Percentiles rank a stretch among this genome's conserved stretches.
These are phyloP conservation scores for Dendroctonus ponderosae DNA, from an alignment of 1,140 invertebrate genomes.

Conservation along the genomic window DNA sequence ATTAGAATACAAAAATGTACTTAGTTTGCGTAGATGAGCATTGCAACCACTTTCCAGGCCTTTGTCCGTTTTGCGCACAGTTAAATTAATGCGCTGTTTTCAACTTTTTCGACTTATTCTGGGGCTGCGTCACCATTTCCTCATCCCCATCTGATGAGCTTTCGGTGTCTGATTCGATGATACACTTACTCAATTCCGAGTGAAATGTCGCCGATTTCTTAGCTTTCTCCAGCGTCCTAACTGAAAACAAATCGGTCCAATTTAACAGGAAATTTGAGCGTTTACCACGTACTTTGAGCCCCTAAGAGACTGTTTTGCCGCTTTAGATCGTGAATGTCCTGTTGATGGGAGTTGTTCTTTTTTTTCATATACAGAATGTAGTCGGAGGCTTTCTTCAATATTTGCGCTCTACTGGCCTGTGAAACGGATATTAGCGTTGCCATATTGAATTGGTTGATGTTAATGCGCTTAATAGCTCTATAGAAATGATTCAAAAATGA, in stretches of 20 bases:
- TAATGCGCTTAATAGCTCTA: not conserved
- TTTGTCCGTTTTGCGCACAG: no score
- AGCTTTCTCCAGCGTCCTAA: slow-evolving; percentile 69
- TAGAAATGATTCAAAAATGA: slow-evolving; percentile 23
- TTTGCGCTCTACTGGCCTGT: slow-evolving; percentile 95
- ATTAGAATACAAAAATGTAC: no score
- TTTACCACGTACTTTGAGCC: slow-evolving; percentile 75
- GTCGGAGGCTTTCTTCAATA: slow-evolving; percentile 96
- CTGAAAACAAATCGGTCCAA: slow-evolving; percentile 53
- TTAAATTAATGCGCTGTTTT: no score
- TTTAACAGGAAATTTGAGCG: slow-evolving; percentile 3
- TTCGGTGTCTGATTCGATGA: no score
- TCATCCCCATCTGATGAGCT: no score
- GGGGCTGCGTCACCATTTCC: no score
- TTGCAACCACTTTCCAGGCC: no score
- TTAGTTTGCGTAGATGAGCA: no score
- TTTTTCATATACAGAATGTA: slow-evolving; percentile 94
- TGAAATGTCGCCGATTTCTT: slow-evolving; percentile 66
- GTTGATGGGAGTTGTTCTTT: slow-evolving; percentile 88
- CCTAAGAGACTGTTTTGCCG: slow-evolving; percentile 87
- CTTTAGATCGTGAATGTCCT: slow-evolving; percentile 93
- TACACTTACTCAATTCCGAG: no score
- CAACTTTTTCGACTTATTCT: no score
- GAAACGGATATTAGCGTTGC: slow-evolving; percentile 28
- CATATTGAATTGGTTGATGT: not conserved